Conservation (phyloP, 2,888 invertebrate genomes). For the Ornithoptera alexandrae region DNA sequence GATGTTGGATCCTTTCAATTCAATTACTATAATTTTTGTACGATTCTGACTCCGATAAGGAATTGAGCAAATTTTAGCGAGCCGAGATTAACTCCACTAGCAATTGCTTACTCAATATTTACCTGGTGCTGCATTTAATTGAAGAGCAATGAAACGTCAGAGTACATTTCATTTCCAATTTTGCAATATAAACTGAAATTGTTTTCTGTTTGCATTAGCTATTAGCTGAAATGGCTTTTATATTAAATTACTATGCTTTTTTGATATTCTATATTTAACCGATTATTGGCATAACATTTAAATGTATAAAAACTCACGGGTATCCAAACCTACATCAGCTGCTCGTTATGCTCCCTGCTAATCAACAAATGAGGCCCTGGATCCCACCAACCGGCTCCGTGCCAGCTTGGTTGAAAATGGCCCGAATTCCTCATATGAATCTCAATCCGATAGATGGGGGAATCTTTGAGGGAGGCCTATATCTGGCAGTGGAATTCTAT, state of each 20-base stretch:
- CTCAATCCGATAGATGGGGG: no score
- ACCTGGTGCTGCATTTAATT: constrained; percentile 24
- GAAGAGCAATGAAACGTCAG: constrained; percentile 19
- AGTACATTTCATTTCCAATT: constrained; percentile 15
- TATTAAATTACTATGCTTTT: background rate
- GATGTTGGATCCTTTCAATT: constrained; percentile 11
- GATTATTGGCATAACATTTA: no score
- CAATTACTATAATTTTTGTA: background rate
- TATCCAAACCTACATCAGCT: no score
- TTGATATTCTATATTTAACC: no score
- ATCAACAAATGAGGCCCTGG: no score
- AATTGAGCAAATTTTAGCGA: constrained; percentile 17
- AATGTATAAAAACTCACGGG: no score
- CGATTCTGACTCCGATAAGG: constrained; percentile 28
- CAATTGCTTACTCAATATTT: constrained; percentile 26
- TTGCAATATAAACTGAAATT: constrained; percentile 8
- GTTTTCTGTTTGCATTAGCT: background rate
- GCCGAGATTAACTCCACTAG: constrained; percentile 15
- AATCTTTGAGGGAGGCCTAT: no score
- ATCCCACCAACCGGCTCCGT: no score
- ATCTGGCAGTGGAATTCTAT: no score
- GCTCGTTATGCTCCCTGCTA: no score
- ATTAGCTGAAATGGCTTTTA: background rate
- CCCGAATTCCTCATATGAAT: no score
- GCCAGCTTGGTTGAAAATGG: no score